Evolutionary conservation across 2,113 vertebrate genomes (phyloP), one percentile per base, ranked within the genome.

Genomic region (Ornithorhynchus anatinus): DNA sequence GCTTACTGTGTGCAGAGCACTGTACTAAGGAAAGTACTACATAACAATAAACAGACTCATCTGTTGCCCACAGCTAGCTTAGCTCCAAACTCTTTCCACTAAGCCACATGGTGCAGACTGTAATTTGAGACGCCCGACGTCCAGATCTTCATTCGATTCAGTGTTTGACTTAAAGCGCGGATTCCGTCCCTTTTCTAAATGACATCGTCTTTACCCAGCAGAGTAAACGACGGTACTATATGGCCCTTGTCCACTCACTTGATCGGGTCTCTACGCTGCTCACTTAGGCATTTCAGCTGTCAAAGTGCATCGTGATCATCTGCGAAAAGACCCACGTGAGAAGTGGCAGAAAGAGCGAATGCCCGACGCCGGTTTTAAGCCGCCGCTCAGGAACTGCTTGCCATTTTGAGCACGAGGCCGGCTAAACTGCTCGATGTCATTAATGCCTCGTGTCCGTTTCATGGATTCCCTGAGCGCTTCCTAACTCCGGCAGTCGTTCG

Each of bases 191-290:
- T 75, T 75, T 53, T 61, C 45, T 50, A 62, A 65, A 22, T 84
- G 86, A 84, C 57, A 77, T 79, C 53, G 85, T 56, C 75, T 66
- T 79, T 62, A 66, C 80, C 48, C 57, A 52, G 51, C 22, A 13
- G 53, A 42, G 78, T 33, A 37, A 51, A 50, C 80, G 33, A 56
- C 67, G 54, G 52, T 32, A 45, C 23, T 11, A 2, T 0, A 20
- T 53, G 27, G 38, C 45, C 60, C 47, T 58, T 36, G 3, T 52
- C 59, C 43, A 22, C 23, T 25, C n/a, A 0, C 60, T 60, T 47
- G 60, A n/a, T n/a, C n/a, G n/a, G 42, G 5, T 69, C 32, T 60
- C 50, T 32, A 22, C 2, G 7, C 19, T 19, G 9, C 36, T 52
- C n/a, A 57, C 4, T 29, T 10, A 45, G 47, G 47, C 77, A 1